Conservation (phyloP, 1,140 invertebrate genomes). For the Drosophila pseudoobscura region DNA sequence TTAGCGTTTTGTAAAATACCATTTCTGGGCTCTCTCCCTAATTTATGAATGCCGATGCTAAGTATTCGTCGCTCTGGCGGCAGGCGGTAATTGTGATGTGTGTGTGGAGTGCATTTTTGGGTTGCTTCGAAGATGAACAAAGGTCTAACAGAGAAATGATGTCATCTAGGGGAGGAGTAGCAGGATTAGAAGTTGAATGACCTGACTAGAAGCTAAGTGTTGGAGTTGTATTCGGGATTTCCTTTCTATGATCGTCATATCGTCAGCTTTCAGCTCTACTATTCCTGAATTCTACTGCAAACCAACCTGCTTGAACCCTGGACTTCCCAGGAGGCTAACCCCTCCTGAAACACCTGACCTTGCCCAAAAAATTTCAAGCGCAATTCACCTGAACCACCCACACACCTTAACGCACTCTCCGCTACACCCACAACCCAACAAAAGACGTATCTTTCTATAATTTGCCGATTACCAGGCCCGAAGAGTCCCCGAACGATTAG, state of each 20-base stretch:
- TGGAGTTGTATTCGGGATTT: neutral
- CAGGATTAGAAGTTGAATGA: slow-evolving; percentile 24
- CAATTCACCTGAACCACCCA: slow-evolving; percentile 17
- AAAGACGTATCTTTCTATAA: slow-evolving; percentile 31
- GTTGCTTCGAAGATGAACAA: slow-evolving; percentile 22
- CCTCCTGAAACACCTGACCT: slow-evolving; percentile 17
- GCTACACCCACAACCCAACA: neutral
- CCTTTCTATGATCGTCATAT: no score
- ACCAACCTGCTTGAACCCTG: neutral
- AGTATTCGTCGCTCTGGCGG: slow-evolving; percentile 38
- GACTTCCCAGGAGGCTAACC: neutral
- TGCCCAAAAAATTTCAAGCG: slow-evolving; percentile 16
- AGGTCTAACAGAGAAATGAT: slow-evolving; percentile 46
- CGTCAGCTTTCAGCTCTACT: no score
- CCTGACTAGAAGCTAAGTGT: neutral
- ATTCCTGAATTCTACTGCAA: neutral
- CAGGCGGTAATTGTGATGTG: slow-evolving; percentile 70
- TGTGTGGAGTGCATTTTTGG: slow-evolving; percentile 60
- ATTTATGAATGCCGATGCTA: slow-evolving; percentile 71
- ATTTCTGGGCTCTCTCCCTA: slow-evolving; percentile 60
- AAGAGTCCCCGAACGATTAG: slow-evolving; percentile 17
- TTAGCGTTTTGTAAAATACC: slow-evolving; percentile 74
- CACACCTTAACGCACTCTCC: neutral
- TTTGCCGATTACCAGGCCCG: slow-evolving; percentile 17
- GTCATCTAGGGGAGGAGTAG: slow-evolving; percentile 38